Percentiles rank a stretch among this genome's conserved stretches.
Evolutionary conservation across 2,113 vertebrate genomes (phyloP).

Genomic region (Psilopogon haemacephalus): DNA sequence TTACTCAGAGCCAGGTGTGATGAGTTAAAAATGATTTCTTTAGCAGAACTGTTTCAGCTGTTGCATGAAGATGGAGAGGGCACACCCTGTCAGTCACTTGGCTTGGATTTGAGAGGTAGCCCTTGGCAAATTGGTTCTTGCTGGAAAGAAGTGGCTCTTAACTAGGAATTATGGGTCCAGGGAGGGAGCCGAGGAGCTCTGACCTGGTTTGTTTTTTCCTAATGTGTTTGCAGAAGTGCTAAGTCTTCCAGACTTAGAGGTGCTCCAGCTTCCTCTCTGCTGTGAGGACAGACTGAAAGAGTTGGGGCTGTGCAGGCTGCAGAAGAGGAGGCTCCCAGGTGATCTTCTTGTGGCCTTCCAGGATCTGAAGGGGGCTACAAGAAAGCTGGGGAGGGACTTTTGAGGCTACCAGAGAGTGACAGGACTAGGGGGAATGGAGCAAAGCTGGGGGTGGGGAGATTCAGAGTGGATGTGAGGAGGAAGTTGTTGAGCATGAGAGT

Average conservation of each 20-base stretch:
- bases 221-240: not conserved
- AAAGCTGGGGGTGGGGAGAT: no score
- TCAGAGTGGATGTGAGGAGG: no score
- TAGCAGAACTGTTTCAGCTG: not conserved
- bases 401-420: no score
- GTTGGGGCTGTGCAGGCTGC: no score
- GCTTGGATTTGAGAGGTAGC: not conserved
- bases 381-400: no score
- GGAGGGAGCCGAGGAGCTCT: not conserved
- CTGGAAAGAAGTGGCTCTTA: not conserved
- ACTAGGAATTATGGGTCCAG: not conserved
- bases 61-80: not conserved
- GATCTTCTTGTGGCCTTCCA: no score
- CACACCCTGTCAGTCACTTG: not conserved
- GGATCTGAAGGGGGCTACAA: no score
- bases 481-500: no score
- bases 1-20: fast-evolving
- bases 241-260: not conserved
- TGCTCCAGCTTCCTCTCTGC: no score
- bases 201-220: not conserved
- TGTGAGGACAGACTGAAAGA: no score
- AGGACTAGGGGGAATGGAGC: no score
- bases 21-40: not conserved
- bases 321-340: no score
- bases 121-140: not conserved